Conservation (phyloP, 2,113 vertebrate species). For the Microcebus jonahi region DNA sequence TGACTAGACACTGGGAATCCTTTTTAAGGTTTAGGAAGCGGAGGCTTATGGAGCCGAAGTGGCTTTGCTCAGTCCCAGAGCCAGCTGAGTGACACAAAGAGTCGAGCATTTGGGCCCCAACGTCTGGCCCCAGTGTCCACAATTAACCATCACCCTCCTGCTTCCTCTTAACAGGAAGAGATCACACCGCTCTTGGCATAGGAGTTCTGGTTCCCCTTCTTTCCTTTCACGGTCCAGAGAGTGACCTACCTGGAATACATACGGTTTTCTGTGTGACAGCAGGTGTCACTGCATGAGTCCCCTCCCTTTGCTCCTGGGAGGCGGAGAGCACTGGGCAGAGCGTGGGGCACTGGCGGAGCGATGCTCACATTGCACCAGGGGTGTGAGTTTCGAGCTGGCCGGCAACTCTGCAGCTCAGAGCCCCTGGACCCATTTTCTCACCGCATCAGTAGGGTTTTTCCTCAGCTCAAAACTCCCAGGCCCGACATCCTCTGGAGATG, state of each 20-base stretch:
- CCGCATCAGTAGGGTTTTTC: rapidly evolving
- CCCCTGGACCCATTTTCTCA: rapidly evolving
- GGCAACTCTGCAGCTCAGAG: neutral
- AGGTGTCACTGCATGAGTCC: rapidly evolving
- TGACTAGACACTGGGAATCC: rapidly evolving
- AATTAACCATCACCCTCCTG: rapidly evolving
- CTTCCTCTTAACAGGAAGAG: rapidly evolving
- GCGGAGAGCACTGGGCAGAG: rapidly evolving
- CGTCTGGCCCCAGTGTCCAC: neutral
- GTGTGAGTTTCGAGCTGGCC: rapidly evolving
- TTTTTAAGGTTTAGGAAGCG: neutral
- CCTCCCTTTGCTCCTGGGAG: neutral
- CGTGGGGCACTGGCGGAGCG: rapidly evolving
- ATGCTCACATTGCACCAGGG: rapidly evolving
- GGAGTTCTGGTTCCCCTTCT: neutral
- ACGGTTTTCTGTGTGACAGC: neutral
- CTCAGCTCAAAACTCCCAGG: neutral
- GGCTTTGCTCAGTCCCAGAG: no score
- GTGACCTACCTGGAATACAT: no score
- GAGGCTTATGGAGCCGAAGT: neutral
- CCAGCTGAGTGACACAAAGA: neutral
- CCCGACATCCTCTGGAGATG: rapidly evolving
- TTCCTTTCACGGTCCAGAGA: no score
- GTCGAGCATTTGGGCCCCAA: rapidly evolving
- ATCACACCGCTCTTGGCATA: rapidly evolving